Conservation (phyloP, 2,113 vertebrate genomes). For the Sigmodon hispidus region DNA sequence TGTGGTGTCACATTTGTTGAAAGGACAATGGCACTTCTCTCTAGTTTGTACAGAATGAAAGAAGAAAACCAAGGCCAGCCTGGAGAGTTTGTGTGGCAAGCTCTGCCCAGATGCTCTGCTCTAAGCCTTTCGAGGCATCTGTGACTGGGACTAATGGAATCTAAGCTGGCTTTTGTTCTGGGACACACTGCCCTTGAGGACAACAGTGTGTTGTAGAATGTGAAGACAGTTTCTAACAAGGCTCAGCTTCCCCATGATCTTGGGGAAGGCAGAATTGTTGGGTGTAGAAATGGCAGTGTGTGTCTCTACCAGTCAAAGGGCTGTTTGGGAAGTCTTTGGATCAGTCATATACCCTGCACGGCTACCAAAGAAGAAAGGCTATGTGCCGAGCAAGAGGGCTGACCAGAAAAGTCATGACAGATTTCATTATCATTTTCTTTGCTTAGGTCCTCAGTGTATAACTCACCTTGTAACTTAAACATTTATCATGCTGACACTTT, state of each 20-base stretch:
- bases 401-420: background rate
- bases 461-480: background rate
- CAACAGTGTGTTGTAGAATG: background rate
- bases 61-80: background rate
- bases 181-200: background rate
- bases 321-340: background rate
- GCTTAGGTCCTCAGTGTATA: background rate
- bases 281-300: background rate
- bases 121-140: background rate
- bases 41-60: background rate
- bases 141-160: background rate
- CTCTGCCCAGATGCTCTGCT: background rate
- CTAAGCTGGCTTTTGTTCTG: background rate
- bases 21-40: background rate
- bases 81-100: background rate
- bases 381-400: background rate
- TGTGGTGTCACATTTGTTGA: rapidly evolving
- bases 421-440: background rate
- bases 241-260: background rate
- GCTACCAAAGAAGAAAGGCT: background rate
- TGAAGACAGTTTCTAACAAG: background rate
- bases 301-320: background rate
- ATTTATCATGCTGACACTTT: background rate
- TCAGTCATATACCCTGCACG: background rate
- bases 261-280: background rate